Evolutionary conservation across 2,113 vertebrate species (phyloP), one percentile per base, ranked within the genome.

Genomic region (Eolophus roseicapilla): DNA sequence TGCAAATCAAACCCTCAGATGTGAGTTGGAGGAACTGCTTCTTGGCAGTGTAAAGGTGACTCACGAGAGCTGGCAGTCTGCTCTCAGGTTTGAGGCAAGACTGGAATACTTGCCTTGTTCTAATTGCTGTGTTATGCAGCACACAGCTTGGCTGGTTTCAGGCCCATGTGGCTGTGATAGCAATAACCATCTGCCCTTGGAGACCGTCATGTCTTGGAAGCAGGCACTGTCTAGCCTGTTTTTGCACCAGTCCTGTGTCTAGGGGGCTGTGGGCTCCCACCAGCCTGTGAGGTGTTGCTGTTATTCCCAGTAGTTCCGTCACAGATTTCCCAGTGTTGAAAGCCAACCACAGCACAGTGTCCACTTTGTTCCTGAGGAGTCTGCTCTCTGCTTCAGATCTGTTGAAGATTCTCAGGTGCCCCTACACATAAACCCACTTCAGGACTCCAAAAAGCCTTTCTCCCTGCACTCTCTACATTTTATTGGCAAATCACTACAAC

Each of bases 11-110:
- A 90, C 47, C 80, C 67, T 95, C 55, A 85, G 92, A 95, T 87
- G 82, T 79, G 79, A 77, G 86, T 49, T 93, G 96, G 93, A 95
- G 94, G 93, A 78, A 68, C 90, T 90, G 86, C 44, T 92, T 46
- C 75, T 69, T 97, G 96, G 93, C 73, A 94, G 75, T 79, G 50
- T 94, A 94, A 94, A 97, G 97, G 97, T 98, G 95, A 98, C 83
- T 91, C 83, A 91, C 88, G 82, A 92, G 76, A 92, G 70, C 93
- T 95, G 80, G 92, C 92, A 94, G 52, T 62, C 67, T 79, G 93
- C 53, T 85, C 64, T 35, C 79, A 81, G 95, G 43, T 82, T 92
- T 88, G 75, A 88, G 62, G 90, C 93, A 92, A 93, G 85, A 47
- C 88, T 85, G 86, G 93, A 96, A 88, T 89, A 20, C 91, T 95